These are phyloP conservation scores for Sitophilus oryzae DNA, from an alignment of 1,140 invertebrate genomes.

Conservation along the genomic window DNA sequence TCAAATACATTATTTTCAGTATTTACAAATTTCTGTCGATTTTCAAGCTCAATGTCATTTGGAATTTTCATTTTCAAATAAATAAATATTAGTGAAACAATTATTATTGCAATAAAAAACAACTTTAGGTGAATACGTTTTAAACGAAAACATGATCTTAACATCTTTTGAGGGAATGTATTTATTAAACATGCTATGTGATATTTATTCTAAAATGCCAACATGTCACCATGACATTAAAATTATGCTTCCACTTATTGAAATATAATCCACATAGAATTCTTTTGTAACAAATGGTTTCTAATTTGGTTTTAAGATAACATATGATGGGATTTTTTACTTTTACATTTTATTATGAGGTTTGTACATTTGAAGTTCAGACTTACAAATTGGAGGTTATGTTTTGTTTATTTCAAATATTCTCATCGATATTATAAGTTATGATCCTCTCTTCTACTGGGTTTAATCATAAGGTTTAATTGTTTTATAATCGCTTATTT, in stretches of 20 bases:
- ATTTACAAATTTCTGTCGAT: conserved; percentile 10
- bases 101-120: conserved; percentile 14
- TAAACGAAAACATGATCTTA: conserved; percentile 31
- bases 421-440: no score
- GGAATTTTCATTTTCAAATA: conserved; percentile 18
- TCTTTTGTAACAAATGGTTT: no score
- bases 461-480: no score
- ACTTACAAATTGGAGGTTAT: no score
- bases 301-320: no score
- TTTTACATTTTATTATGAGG: background rate
- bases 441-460: no score
- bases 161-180: conserved; percentile 23
- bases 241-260: background rate
- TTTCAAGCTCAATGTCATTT: background rate
- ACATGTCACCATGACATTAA: background rate
- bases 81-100: conserved; percentile 21
- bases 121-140: conserved; percentile 30
- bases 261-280: no score
- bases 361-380: no score
- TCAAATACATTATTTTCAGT: conserved; percentile 18
- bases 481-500: no score
- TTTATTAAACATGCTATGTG: conserved; percentile 7
- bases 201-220: background rate
- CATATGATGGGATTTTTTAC: background rate
- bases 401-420: no score